Evolutionary conservation across 1,140 invertebrate genomes (phyloP).

Genomic region (Zophobas morio): DNA sequence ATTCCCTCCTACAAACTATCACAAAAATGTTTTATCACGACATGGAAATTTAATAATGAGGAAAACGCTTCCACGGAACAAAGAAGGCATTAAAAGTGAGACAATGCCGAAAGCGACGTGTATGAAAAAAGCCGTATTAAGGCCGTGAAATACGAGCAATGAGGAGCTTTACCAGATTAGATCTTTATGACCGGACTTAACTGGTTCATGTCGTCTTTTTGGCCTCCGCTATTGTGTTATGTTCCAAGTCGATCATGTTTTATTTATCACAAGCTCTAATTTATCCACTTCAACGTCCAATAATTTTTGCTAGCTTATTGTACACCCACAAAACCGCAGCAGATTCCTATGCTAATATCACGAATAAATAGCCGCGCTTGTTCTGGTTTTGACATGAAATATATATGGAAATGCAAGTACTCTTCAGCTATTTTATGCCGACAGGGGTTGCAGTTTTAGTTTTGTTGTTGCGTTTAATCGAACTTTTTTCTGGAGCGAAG

Average conservation of each 20-base stretch:
- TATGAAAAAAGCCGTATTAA: slow-evolving; percentile 28
- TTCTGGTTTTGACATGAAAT: slow-evolving; percentile 37
- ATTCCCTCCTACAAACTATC: slow-evolving; percentile 2
- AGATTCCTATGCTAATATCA: slow-evolving; percentile 36
- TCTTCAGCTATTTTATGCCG: slow-evolving; percentile 16
- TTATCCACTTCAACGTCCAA: neutral
- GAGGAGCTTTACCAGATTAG: slow-evolving; percentile 23
- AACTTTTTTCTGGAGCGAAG: neutral
- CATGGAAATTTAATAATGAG: slow-evolving; percentile 30
- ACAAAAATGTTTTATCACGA: slow-evolving; percentile 25
- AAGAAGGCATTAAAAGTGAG: slow-evolving; percentile 39
- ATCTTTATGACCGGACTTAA: slow-evolving; percentile 10
- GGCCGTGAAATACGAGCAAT: slow-evolving; percentile 15
- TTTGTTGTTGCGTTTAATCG: slow-evolving; percentile 18
- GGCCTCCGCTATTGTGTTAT: neutral
- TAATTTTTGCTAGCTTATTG: slow-evolving; percentile 15
- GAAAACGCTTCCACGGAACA: slow-evolving; percentile 15
- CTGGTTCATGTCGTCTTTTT: slow-evolving; percentile 19
- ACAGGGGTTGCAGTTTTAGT: slow-evolving; percentile 12
- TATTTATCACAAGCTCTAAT: slow-evolving; percentile 13
- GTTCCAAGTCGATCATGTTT: neutral
- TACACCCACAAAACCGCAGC: slow-evolving; percentile 6
- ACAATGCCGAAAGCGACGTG: slow-evolving; percentile 13
- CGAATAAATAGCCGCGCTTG: slow-evolving; percentile 16
- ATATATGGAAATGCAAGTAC: slow-evolving; percentile 31